Evolutionary conservation across 2,113 vertebrate species (phyloP).

Genomic region (Protobothrops flavoviridis): DNA sequence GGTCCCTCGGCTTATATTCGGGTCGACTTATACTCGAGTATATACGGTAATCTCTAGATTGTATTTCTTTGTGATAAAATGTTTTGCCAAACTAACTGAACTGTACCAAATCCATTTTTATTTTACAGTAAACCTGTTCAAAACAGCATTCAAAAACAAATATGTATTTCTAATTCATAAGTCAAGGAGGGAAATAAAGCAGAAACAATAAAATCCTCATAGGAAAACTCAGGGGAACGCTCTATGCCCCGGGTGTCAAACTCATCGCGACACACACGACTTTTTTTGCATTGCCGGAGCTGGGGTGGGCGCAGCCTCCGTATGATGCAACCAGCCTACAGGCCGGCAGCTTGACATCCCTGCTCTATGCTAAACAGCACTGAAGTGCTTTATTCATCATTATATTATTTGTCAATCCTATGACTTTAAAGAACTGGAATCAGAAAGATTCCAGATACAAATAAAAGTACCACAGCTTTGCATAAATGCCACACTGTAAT

Average conservation of each 20-base stretch:
- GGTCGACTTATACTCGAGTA: too few relatives aligned
- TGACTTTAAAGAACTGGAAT: neutral
- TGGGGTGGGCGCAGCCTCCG: too few relatives aligned
- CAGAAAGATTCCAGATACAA: neutral
- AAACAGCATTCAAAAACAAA: neutral
- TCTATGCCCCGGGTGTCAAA: neutral
- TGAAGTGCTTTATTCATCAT: neutral
- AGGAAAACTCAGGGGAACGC: neutral
- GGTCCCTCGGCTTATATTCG: too few relatives aligned
- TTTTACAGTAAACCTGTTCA: neutral
- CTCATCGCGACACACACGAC: too few relatives aligned
- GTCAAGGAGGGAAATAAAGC: neutral
- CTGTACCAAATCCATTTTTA: neutral
- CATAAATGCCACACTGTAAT: neutral
- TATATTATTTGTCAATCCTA: neutral
- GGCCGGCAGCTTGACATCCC: too few relatives aligned
- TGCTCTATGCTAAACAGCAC: neutral
- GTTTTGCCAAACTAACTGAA: neutral
- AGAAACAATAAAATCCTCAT: neutral
- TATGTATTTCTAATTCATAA: neutral
- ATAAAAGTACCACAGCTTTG: neutral
- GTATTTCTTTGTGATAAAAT: neutral
- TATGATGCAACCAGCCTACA: too few relatives aligned
- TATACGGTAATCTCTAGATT: neutral
- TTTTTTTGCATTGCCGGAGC: too few relatives aligned